Conservation (phyloP, 2,797 vertebrate species). For the Melanotaenia parkinsoni region DNA sequence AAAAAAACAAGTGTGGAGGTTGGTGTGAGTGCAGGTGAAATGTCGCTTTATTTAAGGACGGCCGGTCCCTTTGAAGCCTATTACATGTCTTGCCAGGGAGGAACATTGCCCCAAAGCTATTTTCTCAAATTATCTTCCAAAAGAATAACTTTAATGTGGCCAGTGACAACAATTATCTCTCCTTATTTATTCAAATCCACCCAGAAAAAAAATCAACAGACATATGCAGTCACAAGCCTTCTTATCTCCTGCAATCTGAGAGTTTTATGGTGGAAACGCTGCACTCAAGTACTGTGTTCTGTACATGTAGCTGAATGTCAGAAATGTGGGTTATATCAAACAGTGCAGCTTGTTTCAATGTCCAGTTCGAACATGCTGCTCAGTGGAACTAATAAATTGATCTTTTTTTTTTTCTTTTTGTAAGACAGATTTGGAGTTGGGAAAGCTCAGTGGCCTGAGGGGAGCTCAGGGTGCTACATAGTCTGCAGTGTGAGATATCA, state of each 20-base stretch:
- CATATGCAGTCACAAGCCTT: not conserved
- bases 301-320: conserved; percentile 62
- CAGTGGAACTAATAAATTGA: conserved; percentile 54
- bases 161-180: conserved; percentile 57
- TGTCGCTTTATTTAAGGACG: conserved; percentile 40
- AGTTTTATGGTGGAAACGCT: conserved; percentile 60
- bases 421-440: conserved; percentile 37
- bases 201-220: conserved; percentile 8
- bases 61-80: conserved; percentile 50
- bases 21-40: conserved; percentile 57
- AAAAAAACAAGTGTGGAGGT: conserved; percentile 67
- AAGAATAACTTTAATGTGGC: conserved; percentile 68
- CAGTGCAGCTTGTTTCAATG: conserved; percentile 33
- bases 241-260: conserved; percentile 31
- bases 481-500: conserved; percentile 54
- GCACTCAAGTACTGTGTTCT: conserved; percentile 54
- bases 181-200: conserved; percentile 56
- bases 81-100: conserved; percentile 57
- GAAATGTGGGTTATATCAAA: conserved; percentile 52
- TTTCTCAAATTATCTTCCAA: conserved; percentile 64
- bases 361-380: conserved; percentile 45
- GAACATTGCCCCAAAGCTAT: conserved; percentile 65
- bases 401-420: conserved; percentile 49
- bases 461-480: conserved; percentile 44
- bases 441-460: conserved; percentile 62